Percentiles rank a stretch among this genome's conserved stretches.
Evolutionary conservation across 2,888 invertebrate genomes (phyloP).

Genomic region (Sphinx pinastri): DNA sequence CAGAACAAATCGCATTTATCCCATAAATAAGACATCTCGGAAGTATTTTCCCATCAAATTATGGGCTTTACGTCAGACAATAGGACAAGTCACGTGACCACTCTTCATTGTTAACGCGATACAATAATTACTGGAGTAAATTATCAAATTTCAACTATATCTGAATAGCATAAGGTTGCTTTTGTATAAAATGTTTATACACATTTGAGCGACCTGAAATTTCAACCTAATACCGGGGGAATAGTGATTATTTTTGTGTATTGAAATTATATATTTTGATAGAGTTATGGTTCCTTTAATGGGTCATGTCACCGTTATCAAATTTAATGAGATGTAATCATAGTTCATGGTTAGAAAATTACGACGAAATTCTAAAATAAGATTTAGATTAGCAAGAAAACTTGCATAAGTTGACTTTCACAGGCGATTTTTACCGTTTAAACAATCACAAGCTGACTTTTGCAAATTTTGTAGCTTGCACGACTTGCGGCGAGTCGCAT

Average conservation of each 20-base stretch:
- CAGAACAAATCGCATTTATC: background rate
- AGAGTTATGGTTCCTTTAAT: background rate
- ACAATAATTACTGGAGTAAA: slow-evolving; percentile 42
- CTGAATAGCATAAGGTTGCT: no score
- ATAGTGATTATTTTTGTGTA: background rate
- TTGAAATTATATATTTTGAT: background rate
- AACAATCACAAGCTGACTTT: no score
- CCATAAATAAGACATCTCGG: slow-evolving; percentile 3
- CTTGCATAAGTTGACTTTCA: no score
- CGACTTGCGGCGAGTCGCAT: no score
- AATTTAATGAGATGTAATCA: background rate
- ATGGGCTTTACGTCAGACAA: slow-evolving; percentile 54
- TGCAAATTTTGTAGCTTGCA: no score
- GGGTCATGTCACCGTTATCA: background rate
- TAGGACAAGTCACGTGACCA: slow-evolving; percentile 62
- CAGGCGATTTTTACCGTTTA: no score
- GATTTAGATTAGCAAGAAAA: no score
- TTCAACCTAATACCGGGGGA: background rate
- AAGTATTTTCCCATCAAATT: slow-evolving; percentile 57
- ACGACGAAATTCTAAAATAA: no score
- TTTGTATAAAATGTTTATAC: background rate
- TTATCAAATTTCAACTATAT: slow-evolving; percentile 1
- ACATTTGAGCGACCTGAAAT: background rate
- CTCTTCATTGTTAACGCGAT: slow-evolving; percentile 54
- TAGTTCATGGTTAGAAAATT: background rate